phyloP scores from a whole-genome alignment of 2,797 vertebrate genomes.

The Crypturellus tataupa region DNA sequence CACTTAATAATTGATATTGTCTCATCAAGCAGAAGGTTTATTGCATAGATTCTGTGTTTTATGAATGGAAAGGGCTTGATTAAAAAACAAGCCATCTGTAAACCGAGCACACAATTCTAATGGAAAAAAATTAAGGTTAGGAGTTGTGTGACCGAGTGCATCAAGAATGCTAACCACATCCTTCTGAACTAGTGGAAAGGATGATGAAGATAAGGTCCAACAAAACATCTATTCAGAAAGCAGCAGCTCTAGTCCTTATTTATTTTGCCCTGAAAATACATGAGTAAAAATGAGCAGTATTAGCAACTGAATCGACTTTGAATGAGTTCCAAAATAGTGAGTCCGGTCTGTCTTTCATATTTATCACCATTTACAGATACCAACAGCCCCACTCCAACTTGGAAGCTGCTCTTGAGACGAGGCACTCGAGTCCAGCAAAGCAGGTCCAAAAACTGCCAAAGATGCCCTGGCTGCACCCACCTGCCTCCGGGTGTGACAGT shows the following conservation, averaged over 20 bases:
- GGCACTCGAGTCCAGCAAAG: background rate
- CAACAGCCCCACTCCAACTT: background rate
- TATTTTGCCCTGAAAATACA: background rate
- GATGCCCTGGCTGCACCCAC: no score
- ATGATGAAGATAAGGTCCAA: background rate
- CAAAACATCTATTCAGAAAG: background rate
- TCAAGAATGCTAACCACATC: conserved; percentile 14
- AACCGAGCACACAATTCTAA: background rate
- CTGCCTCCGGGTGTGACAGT: no score
- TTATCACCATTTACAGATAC: background rate
- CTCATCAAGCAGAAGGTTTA: background rate
- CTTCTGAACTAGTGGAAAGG: background rate
- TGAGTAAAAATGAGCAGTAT: background rate
- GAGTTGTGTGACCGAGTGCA: background rate
- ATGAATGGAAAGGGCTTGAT: background rate
- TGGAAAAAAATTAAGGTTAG: background rate
- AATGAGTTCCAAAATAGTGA: accelerated
- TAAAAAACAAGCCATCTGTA: conserved; percentile 20
- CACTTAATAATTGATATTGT: background rate
- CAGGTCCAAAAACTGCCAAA: background rate
- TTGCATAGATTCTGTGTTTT: background rate
- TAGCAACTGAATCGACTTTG: background rate
- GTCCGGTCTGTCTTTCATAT: background rate
- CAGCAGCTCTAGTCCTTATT: background rate
- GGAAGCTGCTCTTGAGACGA: background rate